Percentiles rank a stretch among this genome's conserved stretches.
phyloP scores from a whole-genome alignment of 2,113 vertebrate genomes.

The Grus americana region DNA sequence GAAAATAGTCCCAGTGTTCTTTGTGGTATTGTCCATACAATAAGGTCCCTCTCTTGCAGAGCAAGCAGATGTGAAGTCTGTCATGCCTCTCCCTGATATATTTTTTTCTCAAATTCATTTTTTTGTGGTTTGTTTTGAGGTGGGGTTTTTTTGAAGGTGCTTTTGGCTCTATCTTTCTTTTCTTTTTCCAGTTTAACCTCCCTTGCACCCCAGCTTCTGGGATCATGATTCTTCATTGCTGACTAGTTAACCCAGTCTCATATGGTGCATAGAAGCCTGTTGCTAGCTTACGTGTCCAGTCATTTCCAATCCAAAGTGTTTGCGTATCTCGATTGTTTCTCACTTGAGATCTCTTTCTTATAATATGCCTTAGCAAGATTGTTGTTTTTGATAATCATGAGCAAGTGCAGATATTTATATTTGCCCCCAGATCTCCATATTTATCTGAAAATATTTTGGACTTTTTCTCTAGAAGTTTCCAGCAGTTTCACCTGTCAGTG shows the following conservation, averaged over 20 bases:
- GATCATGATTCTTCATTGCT: background rate
- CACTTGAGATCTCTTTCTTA: background rate
- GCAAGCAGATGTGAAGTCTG: background rate
- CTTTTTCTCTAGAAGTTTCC: background rate
- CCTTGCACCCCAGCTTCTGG: rapidly evolving
- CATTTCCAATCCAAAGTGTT: background rate
- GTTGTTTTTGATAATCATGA: background rate
- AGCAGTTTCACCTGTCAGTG: background rate
- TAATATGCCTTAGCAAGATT: background rate
- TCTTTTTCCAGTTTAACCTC: background rate
- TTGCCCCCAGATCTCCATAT: background rate
- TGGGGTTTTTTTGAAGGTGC: background rate
- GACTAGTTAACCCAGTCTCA: background rate
- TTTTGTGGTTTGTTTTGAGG: background rate
- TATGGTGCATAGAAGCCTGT: background rate
- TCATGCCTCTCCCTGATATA: background rate
- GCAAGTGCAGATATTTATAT: background rate
- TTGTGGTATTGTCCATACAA: background rate
- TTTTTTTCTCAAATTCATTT: background rate
- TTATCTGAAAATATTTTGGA: background rate
- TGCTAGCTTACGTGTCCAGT: background rate
- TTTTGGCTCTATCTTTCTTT: background rate
- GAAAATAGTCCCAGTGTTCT: background rate
- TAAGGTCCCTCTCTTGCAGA: background rate
- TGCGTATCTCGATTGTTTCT: background rate